A percentile compares a stretch with the other conserved stretches of the same genome.
Evolutionary conservation across 23 tunicate species (phyloP).

Genomic region (Clavelina lepadiformis): DNA sequence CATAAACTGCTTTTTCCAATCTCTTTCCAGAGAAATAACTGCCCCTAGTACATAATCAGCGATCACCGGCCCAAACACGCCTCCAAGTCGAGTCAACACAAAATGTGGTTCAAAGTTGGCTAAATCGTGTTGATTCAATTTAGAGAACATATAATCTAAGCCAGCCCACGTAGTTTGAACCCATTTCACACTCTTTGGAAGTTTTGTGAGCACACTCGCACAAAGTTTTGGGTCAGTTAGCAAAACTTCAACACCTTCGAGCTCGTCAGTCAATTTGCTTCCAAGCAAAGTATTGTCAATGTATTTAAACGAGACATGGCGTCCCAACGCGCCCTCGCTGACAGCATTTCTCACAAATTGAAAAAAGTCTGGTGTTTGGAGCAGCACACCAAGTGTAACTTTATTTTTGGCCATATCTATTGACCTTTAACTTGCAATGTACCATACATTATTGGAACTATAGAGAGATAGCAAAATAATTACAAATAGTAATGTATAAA

Average conservation of each 20-base stretch:
- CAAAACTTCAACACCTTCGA: slow-evolving; percentile 1
- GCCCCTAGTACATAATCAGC: slow-evolving; percentile 32
- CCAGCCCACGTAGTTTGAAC: slow-evolving; percentile 47
- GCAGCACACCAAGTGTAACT: too few species aligned
- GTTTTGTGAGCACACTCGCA: neutral
- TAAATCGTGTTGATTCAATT: neutral
- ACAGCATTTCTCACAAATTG: too few species aligned
- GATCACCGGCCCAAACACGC: slow-evolving; percentile 1
- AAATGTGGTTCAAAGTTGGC: slow-evolving; percentile 3
- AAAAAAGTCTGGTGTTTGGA: too few species aligned
- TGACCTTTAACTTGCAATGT: too few species aligned
- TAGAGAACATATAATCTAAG: slow-evolving; percentile 1
- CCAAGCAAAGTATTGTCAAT: too few species aligned
- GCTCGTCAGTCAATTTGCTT: too few species aligned
- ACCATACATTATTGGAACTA: too few species aligned
- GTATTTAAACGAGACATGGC: too few species aligned
- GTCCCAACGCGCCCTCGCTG: too few species aligned
- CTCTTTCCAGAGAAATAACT: slow-evolving; percentile 33
- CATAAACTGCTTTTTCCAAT: neutral
- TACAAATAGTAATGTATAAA: too few species aligned
- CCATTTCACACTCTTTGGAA: slow-evolving; percentile 25
- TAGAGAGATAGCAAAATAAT: too few species aligned
- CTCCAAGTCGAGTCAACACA: slow-evolving; percentile 17
- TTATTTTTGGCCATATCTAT: too few species aligned
- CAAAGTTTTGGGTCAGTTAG: neutral